These are phyloP conservation scores for Carassius gibelio DNA, from an alignment of 2,113 vertebrate genomes.

Conservation along the genomic window DNA sequence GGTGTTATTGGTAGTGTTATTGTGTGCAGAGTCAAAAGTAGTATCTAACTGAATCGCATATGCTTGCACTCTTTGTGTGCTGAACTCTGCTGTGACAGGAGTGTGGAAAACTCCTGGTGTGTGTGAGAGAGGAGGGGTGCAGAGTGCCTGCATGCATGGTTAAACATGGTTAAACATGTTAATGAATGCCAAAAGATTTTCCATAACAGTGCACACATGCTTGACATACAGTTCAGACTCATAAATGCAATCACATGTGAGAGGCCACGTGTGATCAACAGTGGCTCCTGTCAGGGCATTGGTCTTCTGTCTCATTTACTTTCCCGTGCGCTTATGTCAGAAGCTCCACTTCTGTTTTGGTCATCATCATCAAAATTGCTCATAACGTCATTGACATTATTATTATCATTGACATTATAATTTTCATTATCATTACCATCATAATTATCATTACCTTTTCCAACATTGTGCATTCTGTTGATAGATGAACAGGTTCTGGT, in stretches of 20 bases:
- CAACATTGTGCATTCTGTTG: conserved; percentile 3
- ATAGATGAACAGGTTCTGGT: conserved; percentile 21
- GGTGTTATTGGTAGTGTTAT: conserved; percentile 17
- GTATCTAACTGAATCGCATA: conserved; percentile 45
- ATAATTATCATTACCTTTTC: conserved; percentile 36
- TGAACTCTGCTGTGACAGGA: conserved; percentile 28
- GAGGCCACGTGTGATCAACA: not conserved
- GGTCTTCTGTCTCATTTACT: not conserved
- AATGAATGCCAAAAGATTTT: conserved; percentile 51
- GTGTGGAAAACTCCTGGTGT: conserved; percentile 37
- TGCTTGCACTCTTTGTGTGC: conserved; percentile 34
- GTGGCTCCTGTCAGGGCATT: not conserved
- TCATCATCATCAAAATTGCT: conserved; percentile 30
- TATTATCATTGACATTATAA: conserved; percentile 31
- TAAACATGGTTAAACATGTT: conserved; percentile 35
- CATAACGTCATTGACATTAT: conserved; percentile 16
- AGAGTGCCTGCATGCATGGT: conserved; percentile 35
- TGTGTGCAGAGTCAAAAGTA: conserved; percentile 34
- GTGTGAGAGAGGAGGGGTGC: conserved; percentile 8
- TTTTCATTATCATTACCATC: conserved; percentile 29
- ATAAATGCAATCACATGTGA: conserved; percentile 14
- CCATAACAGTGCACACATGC: conserved; percentile 30
- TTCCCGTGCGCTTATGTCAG: not conserved
- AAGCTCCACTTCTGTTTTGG: not conserved
- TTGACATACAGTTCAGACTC: conserved; percentile 19